A percentile compares a stretch with the other conserved stretches of the same genome.
phyloP scores from a whole-genome alignment of 2,113 vertebrate species.

The Oryzias celebensis region DNA sequence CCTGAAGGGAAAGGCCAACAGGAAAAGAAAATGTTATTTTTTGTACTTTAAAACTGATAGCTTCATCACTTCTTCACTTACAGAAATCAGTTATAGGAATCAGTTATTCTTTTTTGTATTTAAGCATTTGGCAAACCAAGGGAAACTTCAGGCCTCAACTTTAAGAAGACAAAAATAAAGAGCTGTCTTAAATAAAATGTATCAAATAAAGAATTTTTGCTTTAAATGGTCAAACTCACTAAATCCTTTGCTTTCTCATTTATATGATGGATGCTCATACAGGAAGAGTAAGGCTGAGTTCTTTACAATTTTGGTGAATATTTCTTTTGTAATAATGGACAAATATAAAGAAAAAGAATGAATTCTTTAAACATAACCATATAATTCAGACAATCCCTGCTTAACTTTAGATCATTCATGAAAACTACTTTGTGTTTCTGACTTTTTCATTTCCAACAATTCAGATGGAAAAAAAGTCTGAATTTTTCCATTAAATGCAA shows the following conservation, averaged over 20 bases:
- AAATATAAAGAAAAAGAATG: too few relatives aligned
- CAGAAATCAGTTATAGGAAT: too few relatives aligned
- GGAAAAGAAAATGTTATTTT: too few relatives aligned
- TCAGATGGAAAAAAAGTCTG: constrained; percentile 64
- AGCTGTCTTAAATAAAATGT: neutral
- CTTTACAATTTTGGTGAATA: neutral
- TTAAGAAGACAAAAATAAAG: neutral
- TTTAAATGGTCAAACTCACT: neutral
- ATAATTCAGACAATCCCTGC: constrained; percentile 36
- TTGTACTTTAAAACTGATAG: too few relatives aligned
- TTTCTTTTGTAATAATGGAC: too few relatives aligned
- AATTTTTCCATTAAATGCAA: constrained; percentile 79
- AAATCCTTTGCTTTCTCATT: too few relatives aligned
- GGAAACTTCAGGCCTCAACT: neutral
- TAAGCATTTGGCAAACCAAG: neutral
- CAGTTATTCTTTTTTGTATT: too few relatives aligned
- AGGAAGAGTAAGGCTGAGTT: too few relatives aligned
- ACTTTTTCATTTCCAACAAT: constrained; percentile 17
- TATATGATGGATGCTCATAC: too few relatives aligned
- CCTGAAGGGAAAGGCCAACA: too few relatives aligned
- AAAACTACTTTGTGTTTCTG: constrained; percentile 17
- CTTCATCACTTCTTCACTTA: too few relatives aligned
- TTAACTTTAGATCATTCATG: constrained; percentile 64
- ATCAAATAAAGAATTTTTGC: neutral
- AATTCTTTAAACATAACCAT: too few relatives aligned